Percentiles rank a stretch among this genome's conserved stretches.
Conservation (phyloP, 2,113 vertebrate genomes). For the Cryptomyrus ogoouensis region DNA sequence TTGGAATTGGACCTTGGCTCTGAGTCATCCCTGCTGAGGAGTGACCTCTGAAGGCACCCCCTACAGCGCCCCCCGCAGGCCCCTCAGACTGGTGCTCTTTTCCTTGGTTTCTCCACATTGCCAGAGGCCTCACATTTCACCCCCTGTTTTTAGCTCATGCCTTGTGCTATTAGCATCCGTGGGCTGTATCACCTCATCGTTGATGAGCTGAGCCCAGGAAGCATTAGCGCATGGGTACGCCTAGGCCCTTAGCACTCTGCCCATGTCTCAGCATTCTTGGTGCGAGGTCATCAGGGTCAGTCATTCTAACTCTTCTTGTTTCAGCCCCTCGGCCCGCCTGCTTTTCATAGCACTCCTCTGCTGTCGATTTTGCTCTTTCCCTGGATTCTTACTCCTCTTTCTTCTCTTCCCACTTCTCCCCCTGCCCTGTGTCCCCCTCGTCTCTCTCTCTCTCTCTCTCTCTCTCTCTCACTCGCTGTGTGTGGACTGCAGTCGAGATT, state of each 20-base stretch:
- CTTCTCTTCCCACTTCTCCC: conserved; percentile 18
- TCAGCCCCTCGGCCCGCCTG: background rate
- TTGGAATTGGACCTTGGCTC: background rate
- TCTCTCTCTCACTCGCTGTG: conserved; percentile 1
- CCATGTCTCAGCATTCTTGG: background rate
- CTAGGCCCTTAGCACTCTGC: background rate
- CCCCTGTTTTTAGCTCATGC: background rate
- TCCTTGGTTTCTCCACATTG: background rate
- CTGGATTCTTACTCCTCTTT: conserved; percentile 22
- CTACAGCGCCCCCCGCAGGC: background rate
- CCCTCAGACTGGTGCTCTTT: background rate
- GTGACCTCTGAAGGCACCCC: background rate
- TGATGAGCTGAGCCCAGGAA: background rate
- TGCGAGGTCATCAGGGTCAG: background rate
- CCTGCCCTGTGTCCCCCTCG: conserved; percentile 37
- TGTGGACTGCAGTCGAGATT: conserved; percentile 86
- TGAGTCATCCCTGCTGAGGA: background rate
- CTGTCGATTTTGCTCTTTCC: conserved; percentile 28
- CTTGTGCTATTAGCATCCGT: background rate
- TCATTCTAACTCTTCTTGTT: background rate
- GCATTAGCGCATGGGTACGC: background rate
- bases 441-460: conserved; percentile 31
- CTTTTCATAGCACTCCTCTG: background rate
- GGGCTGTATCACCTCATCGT: background rate
- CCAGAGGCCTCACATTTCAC: background rate